Base-by-base conservation (phyloP, 2,113 vertebrate genomes). In the Suricata suricatta region DNA sequence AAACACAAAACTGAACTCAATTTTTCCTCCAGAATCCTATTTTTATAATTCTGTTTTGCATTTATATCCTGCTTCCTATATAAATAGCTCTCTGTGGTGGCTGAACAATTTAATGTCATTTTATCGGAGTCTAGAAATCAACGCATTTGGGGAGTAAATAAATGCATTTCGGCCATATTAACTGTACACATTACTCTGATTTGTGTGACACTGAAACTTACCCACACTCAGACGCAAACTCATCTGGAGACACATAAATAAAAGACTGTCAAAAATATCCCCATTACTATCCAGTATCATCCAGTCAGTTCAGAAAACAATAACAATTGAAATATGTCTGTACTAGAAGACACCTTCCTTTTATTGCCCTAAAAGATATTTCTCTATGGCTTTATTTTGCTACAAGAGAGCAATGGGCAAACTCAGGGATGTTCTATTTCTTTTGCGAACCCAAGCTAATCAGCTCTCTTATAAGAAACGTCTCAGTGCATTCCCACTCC, bases 41-140 rank as follows among this genome's bases (percentile, higher is more conserved):
- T 99, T 99, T 98, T 97, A 81, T 98, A 98, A 98, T 97, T 98
- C 72, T 88, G 74, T 84, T 97, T 98, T 83, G 27, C 50, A 86
- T 68, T 63, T 95, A 69, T 50, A 79, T 44, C 35, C 23, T 79
- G 41, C 21, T 97, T 72, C 9, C 23, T 94, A 38, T 71, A 5
- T 80, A 96, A 93, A 90, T 74, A 96, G 89, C 41, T 94, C 8
- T 95, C 27, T 44, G 64, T 60, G 25, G 9, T 87, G 14, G 27
- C n/a, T 60, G 41, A 76, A 47, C 10, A 27, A 92, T 52, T 88
- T 83, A n/a, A 52, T 27, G 35, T 64, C 89, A 60, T 68, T 63
- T 92, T 83, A 93, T 17, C 60, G 4, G 21, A 97, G 63, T 64
- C n/a, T 54, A 72, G 86, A 91, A 95, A 88, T 77, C 64, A 68